A percentile compares a stretch with the other conserved stretches of the same genome.
Evolutionary conservation across 2,888 invertebrate species (phyloP).

Genomic region (Neoitamus cyanurus): DNA sequence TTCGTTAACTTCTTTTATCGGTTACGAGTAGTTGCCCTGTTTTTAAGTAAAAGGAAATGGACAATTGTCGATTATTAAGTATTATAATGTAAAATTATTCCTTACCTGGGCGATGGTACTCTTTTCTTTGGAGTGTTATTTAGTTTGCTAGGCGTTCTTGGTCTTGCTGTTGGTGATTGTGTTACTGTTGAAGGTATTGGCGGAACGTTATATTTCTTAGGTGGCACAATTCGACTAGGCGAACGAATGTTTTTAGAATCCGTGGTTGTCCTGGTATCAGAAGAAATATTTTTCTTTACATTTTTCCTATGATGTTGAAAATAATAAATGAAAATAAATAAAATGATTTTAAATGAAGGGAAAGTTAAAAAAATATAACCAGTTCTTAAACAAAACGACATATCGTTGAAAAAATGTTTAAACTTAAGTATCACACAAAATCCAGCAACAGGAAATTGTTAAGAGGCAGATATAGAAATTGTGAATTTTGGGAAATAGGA

Average conservation of each 20-base stretch:
- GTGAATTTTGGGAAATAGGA: no score
- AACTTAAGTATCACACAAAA: background rate
- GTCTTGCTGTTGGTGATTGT: slow-evolving; percentile 55
- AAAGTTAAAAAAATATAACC: background rate
- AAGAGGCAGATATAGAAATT: no score
- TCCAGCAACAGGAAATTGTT: no score
- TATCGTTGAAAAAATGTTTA: background rate
- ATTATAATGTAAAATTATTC: no score
- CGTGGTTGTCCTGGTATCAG: slow-evolving; percentile 42
- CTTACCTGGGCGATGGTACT: slow-evolving; percentile 63
- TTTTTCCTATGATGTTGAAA: slow-evolving; percentile 43
- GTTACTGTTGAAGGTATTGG: slow-evolving; percentile 50
- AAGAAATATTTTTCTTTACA: slow-evolving; percentile 46
- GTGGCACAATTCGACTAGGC: slow-evolving; percentile 65
- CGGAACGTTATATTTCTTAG: slow-evolving; percentile 64
- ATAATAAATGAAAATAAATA: background rate
- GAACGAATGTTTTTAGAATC: slow-evolving; percentile 60
- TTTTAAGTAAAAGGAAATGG: slow-evolving; percentile 15
- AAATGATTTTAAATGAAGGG: background rate
- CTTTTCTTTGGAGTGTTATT: slow-evolving; percentile 64
- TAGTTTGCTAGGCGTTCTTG: slow-evolving; percentile 62
- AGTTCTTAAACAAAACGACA: background rate
- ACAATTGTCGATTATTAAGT: no score
- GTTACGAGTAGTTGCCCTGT: slow-evolving; percentile 53
- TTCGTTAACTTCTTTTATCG: slow-evolving; percentile 49